Base-by-base conservation (phyloP, 1,140 invertebrate species). In the Littorina saxatilis region DNA sequence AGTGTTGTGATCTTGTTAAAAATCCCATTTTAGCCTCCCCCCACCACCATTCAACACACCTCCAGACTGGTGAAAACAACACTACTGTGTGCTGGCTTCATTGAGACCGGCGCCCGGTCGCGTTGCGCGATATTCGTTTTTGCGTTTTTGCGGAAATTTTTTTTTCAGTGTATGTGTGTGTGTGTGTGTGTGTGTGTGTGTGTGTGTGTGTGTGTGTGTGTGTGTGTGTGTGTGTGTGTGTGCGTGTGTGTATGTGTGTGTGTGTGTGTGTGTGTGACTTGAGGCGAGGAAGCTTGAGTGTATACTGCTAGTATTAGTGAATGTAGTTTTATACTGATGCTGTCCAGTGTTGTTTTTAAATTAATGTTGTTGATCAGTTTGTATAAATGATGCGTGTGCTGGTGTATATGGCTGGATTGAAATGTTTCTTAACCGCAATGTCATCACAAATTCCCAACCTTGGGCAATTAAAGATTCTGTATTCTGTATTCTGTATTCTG, bases 121-220 rank as follows among this genome's bases (percentile, higher is more conserved):
- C n/a, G n/a, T n/a, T 47, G 43, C 17, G 43, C 17, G 43, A 17
- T 47, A 17, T 47, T 5, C 17, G 43, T 47, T 5, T 47, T 5
- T 17, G 43, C 17, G 43, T 47, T 5, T 47, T 5, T 47, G 55
- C 23, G 55, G 4, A 23, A 5, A 27, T 27, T 7, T 58, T 9
- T 58, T 9, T 58, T 9, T 58, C 9, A 13, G 55, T 58, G 55
- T 58, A 23, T 58, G 55, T 58, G 55, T 58, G 55, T 58, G 55
- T 58, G 55, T 58, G 23, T 58, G 55, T 58, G 55, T 58, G 55
- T 27, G 55, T 58, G 55, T 58, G 55, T 27, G 55, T 27, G 55
- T 58, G 55, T 58, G 55, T 27, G 55, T 58, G 55, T 27, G 55
- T 58, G 55, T 27, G 55, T 58, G 55, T 58, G 55, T 27, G 55